Evolutionary conservation across 2,113 vertebrate genomes (phyloP).

Genomic region (Physeter macrocephalus): DNA sequence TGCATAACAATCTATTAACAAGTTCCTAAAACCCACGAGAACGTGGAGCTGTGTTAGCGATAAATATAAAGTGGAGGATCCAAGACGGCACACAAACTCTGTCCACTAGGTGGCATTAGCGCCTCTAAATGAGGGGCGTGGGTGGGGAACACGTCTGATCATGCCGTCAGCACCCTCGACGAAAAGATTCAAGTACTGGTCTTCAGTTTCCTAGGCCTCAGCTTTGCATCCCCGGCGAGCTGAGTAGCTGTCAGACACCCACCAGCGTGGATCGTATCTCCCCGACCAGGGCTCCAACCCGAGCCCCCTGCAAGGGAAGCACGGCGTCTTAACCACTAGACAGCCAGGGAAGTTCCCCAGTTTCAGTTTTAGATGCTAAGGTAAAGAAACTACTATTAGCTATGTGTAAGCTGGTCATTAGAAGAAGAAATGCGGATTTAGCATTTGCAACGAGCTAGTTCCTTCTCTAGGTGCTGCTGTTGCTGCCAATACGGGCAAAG

Average conservation of each 20-base stretch:
- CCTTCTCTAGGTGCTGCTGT: background rate
- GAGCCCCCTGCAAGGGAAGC: background rate
- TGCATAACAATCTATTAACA: background rate
- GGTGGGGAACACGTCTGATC: background rate
- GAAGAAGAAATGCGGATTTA: background rate
- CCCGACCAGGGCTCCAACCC: background rate
- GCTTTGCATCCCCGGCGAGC: background rate
- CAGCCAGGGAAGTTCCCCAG: background rate
- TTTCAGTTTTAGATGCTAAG: background rate
- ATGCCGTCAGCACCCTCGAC: background rate
- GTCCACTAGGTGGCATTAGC: constrained; percentile 60
- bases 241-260: background rate
- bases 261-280: background rate
- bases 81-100: background rate
- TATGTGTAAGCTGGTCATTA: background rate
- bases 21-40: background rate
- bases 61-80: background rate
- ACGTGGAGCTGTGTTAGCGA: background rate
- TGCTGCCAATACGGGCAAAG: background rate
- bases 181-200: background rate
- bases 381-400: background rate
- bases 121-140: background rate
- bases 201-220: background rate
- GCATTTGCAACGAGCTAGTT: background rate
- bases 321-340: background rate